Conservation (phyloP, 2,888 invertebrate genomes). For the Drosophila monieri region DNA sequence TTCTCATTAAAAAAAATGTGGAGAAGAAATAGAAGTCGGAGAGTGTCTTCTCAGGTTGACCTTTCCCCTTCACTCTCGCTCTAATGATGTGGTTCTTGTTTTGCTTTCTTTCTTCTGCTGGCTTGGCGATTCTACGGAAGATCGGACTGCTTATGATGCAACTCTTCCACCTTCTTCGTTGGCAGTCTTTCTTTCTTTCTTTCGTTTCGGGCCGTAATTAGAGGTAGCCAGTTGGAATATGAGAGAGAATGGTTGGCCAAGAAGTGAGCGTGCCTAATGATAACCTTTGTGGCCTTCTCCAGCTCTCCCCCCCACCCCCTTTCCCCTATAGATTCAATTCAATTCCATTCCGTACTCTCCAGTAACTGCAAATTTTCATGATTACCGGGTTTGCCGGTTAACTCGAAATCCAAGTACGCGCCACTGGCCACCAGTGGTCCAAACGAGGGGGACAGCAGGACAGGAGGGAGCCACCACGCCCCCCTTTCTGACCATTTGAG, state of each 20-base stretch:
- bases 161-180: slow-evolving; percentile 12
- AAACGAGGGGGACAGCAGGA: too few species aligned
- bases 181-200: slow-evolving; percentile 14
- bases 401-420: slow-evolving; percentile 67
- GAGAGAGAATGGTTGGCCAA: slow-evolving; percentile 22
- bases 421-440: slow-evolving; percentile 70
- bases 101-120: slow-evolving; percentile 10
- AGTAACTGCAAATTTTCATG: slow-evolving; percentile 70
- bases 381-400: slow-evolving; percentile 64
- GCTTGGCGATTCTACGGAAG: slow-evolving; percentile 1
- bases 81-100: slow-evolving; percentile 24
- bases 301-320: too few species aligned
- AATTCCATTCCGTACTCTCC: background rate
- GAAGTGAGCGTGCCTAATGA: slow-evolving; percentile 79
- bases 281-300: slow-evolving; percentile 68
- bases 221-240: slow-evolving; percentile 50
- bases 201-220: slow-evolving; percentile 59
- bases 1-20: slow-evolving; percentile 15
- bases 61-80: slow-evolving; percentile 28
- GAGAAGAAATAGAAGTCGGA: background rate
- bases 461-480: background rate
- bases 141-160: slow-evolving; percentile 37
- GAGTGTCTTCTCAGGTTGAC: background rate
- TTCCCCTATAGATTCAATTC: slow-evolving; percentile 9
- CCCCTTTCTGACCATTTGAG: slow-evolving; percentile 30